A percentile compares a stretch with the other conserved stretches of the same genome.
Conservation (phyloP, 2,888 invertebrate genomes). For the Colostygia pectinataria region DNA sequence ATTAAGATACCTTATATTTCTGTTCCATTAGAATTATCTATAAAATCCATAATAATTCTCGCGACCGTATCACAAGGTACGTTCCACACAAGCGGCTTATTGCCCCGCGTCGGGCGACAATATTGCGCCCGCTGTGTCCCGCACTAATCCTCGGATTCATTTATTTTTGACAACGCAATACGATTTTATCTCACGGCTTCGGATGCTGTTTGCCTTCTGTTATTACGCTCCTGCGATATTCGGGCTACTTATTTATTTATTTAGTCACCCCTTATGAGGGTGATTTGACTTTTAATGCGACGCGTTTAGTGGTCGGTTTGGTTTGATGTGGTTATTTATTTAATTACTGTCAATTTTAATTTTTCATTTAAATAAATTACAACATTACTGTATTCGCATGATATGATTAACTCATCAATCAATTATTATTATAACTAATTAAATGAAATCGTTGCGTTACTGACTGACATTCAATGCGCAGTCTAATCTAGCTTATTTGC, state of each 20-base stretch:
- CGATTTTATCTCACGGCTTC: constrained; percentile 83
- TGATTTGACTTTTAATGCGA: constrained; percentile 72
- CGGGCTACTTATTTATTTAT: constrained; percentile 79
- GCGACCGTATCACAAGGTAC: constrained; percentile 31
- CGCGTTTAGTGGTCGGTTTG: constrained; percentile 64
- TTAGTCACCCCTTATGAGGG: constrained; percentile 71
- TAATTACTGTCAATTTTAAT: constrained; percentile 41
- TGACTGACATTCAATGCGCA: too few relatives aligned
- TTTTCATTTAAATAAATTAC: constrained; percentile 21
- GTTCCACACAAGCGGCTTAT: constrained; percentile 57
- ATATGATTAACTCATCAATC: too few relatives aligned
- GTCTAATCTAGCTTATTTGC: too few relatives aligned
- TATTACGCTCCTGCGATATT: constrained; percentile 77
- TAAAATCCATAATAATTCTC: constrained; percentile 38
- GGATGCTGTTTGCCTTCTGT: constrained; percentile 82
- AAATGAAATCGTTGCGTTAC: too few relatives aligned
- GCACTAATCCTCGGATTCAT: constrained; percentile 82
- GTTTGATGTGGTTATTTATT: constrained; percentile 49
- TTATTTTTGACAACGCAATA: constrained; percentile 84
- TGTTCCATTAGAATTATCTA: constrained; percentile 22
- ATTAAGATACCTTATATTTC: neutral
- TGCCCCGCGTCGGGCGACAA: constrained; percentile 74
- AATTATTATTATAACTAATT: too few relatives aligned
- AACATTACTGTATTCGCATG: neutral
- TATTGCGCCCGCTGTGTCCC: constrained; percentile 78